These are phyloP conservation scores for Pseudomyrmex dendroicus DNA, from an alignment of 1,140 invertebrate species.

Conservation along the genomic window DNA sequence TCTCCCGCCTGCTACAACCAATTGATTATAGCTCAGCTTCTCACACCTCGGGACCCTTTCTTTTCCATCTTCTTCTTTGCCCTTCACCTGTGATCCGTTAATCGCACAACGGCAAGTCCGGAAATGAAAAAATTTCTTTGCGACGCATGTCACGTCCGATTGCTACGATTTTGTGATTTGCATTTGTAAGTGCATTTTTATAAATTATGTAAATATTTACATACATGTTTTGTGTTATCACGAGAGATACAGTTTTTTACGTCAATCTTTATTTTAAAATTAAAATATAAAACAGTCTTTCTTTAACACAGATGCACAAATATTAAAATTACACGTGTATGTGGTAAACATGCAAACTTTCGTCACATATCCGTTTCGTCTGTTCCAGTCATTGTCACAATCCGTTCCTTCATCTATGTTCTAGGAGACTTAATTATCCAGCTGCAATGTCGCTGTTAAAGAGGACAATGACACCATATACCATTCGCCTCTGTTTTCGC, in stretches of 20 bases:
- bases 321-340: neutral
- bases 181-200: too few relatives aligned
- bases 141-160: neutral
- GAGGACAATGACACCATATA: constrained; percentile 66
- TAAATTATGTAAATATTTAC: neutral
- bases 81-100: constrained; percentile 46
- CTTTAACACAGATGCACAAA: too few relatives aligned
- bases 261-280: too few relatives aligned
- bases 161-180: neutral
- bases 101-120: constrained; percentile 23
- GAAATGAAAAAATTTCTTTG: constrained; percentile 54
- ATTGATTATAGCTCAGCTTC: constrained; percentile 80
- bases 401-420: constrained; percentile 27
- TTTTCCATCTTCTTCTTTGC: neutral
- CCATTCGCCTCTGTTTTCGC: constrained; percentile 64
- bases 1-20: constrained; percentile 75
- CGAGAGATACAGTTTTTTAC: too few relatives aligned
- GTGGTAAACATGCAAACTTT: neutral
- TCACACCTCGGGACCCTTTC: constrained; percentile 59
- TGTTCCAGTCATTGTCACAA: constrained; percentile 1
- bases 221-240: too few relatives aligned
- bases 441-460: constrained; percentile 45
- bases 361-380: neutral
- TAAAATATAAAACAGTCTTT: too few relatives aligned
- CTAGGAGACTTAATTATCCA: constrained; percentile 54